Evolutionary conservation across 2,888 invertebrate species (phyloP).

Genomic region (Gibbula magus): DNA sequence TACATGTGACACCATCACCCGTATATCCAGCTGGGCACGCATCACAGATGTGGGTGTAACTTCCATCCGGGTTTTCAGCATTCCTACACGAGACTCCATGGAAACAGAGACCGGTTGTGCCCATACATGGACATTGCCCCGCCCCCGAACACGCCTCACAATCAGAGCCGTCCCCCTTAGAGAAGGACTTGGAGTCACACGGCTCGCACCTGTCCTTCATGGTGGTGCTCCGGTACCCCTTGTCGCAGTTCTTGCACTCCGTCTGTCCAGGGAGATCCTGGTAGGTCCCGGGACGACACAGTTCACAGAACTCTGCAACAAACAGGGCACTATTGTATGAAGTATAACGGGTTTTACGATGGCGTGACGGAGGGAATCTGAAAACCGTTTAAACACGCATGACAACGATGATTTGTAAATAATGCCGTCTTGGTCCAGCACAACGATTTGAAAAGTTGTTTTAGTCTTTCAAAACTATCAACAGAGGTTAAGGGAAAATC

Average conservation of each 20-base stretch:
- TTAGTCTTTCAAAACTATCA: too few relatives aligned
- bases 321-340: not conserved
- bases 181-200: constrained; percentile 54
- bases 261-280: constrained; percentile 52
- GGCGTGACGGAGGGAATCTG: too few relatives aligned
- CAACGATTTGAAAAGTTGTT: too few relatives aligned
- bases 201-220: constrained; percentile 57
- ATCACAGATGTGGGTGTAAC: constrained; percentile 44
- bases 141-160: constrained; percentile 49
- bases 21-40: constrained; percentile 57
- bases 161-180: constrained; percentile 44
- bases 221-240: constrained; percentile 54
- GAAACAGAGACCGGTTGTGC: constrained; percentile 47
- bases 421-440: too few relatives aligned
- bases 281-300: constrained; percentile 60
- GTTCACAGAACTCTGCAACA: constrained; percentile 54
- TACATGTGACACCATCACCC: constrained; percentile 62
- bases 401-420: too few relatives aligned
- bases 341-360: too few relatives aligned
- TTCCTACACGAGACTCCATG: constrained; percentile 50
- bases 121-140: constrained; percentile 58
- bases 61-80: constrained; percentile 42
- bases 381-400: too few relatives aligned
- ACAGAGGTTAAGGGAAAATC: too few relatives aligned
- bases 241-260: constrained; percentile 51